Evolutionary conservation across 2,888 invertebrate species (phyloP).

Genomic region (Achlya flavicornis): DNA sequence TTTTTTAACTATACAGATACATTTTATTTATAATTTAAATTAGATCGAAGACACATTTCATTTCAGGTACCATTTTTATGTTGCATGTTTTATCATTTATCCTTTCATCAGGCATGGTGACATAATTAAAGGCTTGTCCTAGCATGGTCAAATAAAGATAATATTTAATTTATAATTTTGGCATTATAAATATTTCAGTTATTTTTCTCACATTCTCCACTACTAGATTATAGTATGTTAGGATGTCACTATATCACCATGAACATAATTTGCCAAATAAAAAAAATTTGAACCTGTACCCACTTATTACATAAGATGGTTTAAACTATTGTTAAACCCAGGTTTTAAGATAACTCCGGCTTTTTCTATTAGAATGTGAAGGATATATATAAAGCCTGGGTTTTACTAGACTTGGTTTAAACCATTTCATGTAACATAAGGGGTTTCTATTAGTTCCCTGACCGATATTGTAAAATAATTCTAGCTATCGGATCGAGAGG

Average conservation of each 20-base stretch:
- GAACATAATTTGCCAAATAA: background rate
- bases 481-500: background rate
- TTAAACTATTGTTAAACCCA: no score
- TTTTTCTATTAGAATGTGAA: no score
- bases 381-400: no score
- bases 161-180: conserved; percentile 27
- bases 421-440: no score
- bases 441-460: background rate
- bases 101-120: conserved; percentile 54
- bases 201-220: conserved; percentile 34
- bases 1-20: no score
- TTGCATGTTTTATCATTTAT: conserved; percentile 72
- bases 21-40: conserved; percentile 22
- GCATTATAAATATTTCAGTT: conserved; percentile 18
- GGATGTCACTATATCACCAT: conserved; percentile 16
- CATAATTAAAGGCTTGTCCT: conserved; percentile 28
- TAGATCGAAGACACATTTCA: conserved; percentile 60
- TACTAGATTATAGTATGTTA: conserved; percentile 33
- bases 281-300: background rate
- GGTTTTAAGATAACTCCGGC: no score
- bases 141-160: conserved; percentile 22
- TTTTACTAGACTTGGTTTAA: no score
- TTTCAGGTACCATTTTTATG: conserved; percentile 63
- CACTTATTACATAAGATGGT: no score
- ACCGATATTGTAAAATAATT: background rate